Base-by-base conservation (phyloP, 2,888 invertebrate genomes). In the Plebejus argus region DNA sequence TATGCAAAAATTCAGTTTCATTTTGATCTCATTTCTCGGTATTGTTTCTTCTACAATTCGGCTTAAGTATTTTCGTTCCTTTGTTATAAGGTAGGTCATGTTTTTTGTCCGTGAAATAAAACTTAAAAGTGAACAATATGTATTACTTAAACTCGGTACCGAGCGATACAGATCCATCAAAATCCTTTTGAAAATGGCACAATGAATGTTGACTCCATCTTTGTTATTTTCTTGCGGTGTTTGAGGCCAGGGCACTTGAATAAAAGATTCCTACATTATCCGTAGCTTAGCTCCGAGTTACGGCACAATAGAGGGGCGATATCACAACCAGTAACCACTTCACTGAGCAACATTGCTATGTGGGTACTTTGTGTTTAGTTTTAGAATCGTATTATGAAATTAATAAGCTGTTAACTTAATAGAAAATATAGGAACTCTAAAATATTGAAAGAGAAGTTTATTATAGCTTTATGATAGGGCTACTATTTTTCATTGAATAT, bases 261-360 rank as follows among this genome's bases (percentile, higher is more conserved):
- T 93, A 93, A 93, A 93, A 93, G 91, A 93, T 93, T 91, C 89
- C 89, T 89, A 89, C 90, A 91, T 92, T 91, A 91, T 91, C 87
- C 89, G 87, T 82, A 84, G 84, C 89, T 86, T 85, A 84, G 84
- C 83, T 83, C 79, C 85, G 86, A 84, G 84, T 83, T 83, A 79
- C 85, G 86, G 84, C 83, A 94, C 92, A 94, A 93, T 92, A 80
- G 90, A 85, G 85, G 85, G 84, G 84, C 89, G 89, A 89, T 90
- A 88, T 90, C 90, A 88, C 89, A 91, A 86, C 88, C 87, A 86
- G 88, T 89, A 91, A 86, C 88, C 87, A 86, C 87, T 88, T 88
- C 89, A 90, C 90, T 90, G 58, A 72, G 71, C 70, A 77, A 77
- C 77, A 56, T 71, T 71, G 56, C 66, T 66, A 66, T 66, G 28